These are phyloP conservation scores for Sula dactylatra DNA, from an alignment of 2,113 vertebrate genomes.

Conservation along the genomic window DNA sequence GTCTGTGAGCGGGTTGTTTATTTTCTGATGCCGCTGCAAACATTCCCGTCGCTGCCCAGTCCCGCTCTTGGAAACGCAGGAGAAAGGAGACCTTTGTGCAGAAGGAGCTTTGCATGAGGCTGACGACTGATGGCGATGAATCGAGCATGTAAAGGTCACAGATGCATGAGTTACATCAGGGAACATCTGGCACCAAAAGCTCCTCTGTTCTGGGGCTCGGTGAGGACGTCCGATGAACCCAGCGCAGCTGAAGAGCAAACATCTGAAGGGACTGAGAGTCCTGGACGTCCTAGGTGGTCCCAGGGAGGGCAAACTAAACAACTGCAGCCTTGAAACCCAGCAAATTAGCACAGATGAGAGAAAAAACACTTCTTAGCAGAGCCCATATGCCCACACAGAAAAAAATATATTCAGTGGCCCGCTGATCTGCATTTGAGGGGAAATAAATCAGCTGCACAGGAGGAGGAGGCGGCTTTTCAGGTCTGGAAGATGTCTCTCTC, in stretches of 20 bases:
- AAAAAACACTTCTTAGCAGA: neutral
- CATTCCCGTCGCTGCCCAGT: neutral
- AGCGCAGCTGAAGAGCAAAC: neutral
- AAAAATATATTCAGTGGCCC: neutral
- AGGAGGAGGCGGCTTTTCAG: neutral
- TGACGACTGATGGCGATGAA: neutral
- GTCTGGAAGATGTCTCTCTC: neutral
- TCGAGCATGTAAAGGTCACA: neutral
- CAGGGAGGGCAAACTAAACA: neutral
- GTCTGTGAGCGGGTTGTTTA: neutral
- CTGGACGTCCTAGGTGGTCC: neutral
- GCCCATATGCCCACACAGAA: neutral
- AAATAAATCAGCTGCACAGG: neutral
- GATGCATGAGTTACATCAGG: neutral
- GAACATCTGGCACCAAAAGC: neutral
- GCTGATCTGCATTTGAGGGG: neutral
- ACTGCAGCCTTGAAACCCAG: neutral
- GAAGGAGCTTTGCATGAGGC: neutral
- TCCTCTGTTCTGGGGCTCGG: neutral
- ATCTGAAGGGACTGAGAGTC: neutral
- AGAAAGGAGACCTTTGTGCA: slow-evolving; percentile 1
- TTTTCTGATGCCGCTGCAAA: neutral
- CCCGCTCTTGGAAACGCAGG: neutral
- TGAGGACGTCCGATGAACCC: neutral
- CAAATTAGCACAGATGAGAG: neutral